Evolutionary conservation across 2,888 invertebrate species (phyloP), one percentile per base, ranked within the genome.

Genomic region (Leptura quadrifasciata): DNA sequence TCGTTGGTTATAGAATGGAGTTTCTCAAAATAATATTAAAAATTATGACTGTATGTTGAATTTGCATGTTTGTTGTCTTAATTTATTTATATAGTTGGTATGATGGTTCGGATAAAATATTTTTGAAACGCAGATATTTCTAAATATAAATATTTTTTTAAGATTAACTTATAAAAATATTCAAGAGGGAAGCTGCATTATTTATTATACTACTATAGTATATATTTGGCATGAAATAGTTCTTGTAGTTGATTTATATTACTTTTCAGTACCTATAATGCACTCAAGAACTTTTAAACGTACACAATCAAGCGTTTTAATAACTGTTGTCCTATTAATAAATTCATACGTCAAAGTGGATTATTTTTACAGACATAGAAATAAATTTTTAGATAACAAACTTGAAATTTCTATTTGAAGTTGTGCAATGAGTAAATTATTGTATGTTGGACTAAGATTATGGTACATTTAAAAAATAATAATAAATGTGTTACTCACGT

Each of bases 41-140:
- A 21, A 21, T 57, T 57, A 21, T 20, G 21, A 21, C 18, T 21
- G 1, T 55, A 55, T 55, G 17, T 55, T 20, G 18, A 55, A 52
- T 55, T 17, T 57, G 57, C 57, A 47, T 47, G 47, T 47, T 47
- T 47, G 47, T 47, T 47, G 47, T 47, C n/a, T 47, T 47, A 47
- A n/a, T n/a, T 47, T 47, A 47, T 47, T 47, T 47, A 47, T 47
- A 47, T n/a, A 47, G 47, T 47, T n/a, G n/a, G 47, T 47, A 5
- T 47, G 47, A 12, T 47, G 47, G 47, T 47, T 39, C 12, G 2
- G 47, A n/a, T 47, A 47, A n/a, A 15, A 47, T 4, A 47, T n/a
- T n/a, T 47, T n/a, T 5, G 15, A 47, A n/a, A n/a, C 47, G 47
- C 47, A 47, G 47, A 47, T n/a, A n/a, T 47, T 47, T 47, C 47